Percentiles rank a stretch among this genome's conserved stretches.
phyloP scores from a whole-genome alignment of 2,888 invertebrate species.

The Plebejus melissa region DNA sequence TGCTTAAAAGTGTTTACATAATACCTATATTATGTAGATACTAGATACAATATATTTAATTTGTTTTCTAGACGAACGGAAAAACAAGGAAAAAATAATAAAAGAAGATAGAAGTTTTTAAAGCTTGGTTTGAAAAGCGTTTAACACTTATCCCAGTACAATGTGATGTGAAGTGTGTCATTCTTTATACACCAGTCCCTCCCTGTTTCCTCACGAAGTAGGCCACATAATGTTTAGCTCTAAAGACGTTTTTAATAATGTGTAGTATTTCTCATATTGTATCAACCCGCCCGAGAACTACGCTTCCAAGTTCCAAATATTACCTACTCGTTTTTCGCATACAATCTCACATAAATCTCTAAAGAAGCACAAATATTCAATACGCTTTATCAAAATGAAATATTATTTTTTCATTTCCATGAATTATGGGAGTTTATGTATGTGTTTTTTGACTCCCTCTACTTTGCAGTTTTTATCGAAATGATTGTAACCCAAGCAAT shows the following conservation, averaged over 20 bases:
- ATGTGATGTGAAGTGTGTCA: constrained; percentile 17
- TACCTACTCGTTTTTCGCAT: constrained; percentile 13
- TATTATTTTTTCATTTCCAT: not conserved
- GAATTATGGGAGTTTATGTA: not conserved
- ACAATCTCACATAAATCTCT: constrained; percentile 10
- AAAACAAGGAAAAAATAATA: too few relatives aligned
- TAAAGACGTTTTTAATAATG: constrained; percentile 23
- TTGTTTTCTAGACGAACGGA: too few relatives aligned
- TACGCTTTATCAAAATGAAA: not conserved
- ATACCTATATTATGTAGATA: too few relatives aligned
- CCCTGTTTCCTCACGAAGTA: constrained; percentile 9
- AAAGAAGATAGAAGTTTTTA: not conserved
- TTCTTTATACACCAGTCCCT: not conserved
- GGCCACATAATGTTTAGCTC: not conserved
- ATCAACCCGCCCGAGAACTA: constrained; percentile 9
- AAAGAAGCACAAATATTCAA: constrained; percentile 5
- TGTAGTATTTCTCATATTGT: constrained; percentile 11
- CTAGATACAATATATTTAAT: too few relatives aligned
- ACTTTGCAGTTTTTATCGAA: not conserved
- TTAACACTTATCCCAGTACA: constrained; percentile 15
- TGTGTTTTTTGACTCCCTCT: not conserved
- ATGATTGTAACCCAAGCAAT: not conserved
- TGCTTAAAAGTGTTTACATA: too few relatives aligned
- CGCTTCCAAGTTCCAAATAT: not conserved
- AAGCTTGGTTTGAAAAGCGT: not conserved